Evolutionary conservation across 53 echinoderm and acorn worm species (phyloP).

Genomic region (Temnopleurus reevesii): DNA sequence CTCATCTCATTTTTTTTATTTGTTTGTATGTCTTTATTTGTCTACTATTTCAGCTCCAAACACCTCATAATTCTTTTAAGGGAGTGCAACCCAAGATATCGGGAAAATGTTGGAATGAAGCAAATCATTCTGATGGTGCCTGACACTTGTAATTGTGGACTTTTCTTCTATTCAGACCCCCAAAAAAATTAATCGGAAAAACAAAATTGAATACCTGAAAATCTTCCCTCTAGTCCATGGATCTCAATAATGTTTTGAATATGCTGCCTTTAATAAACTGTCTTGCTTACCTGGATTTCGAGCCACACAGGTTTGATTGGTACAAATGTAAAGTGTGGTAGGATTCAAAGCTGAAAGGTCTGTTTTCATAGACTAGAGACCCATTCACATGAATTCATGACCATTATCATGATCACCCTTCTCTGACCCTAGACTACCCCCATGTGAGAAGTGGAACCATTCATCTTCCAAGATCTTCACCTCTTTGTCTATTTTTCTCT

Average conservation of each 20-base stretch:
- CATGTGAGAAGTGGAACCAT: conserved; percentile 22
- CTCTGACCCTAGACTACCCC: conserved; percentile 34
- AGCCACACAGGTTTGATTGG: no score
- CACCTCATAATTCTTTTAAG: conserved; percentile 25
- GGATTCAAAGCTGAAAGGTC: background rate
- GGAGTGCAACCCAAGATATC: conserved; percentile 9
- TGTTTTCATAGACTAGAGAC: background rate
- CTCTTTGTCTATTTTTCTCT: conserved; percentile 22
- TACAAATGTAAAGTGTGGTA: background rate
- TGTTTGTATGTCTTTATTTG: conserved; percentile 11
- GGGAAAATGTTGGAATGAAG: conserved; percentile 9
- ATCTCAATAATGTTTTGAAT: no score
- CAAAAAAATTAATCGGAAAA: no score
- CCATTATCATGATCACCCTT: conserved; percentile 1
- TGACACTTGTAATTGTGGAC: background rate
- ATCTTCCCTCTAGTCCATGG: no score
- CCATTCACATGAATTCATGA: conserved; percentile 41
- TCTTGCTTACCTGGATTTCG: no score
- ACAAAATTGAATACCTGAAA: no score
- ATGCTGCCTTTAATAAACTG: no score
- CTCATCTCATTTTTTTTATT: background rate
- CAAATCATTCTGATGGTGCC: conserved; percentile 24
- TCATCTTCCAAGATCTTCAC: background rate
- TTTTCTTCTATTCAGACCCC: background rate
- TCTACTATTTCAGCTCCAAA: conserved; percentile 9